Percentiles rank a stretch among this genome's conserved stretches.
Conservation (phyloP, 2,888 invertebrate species). For the Drosophila helvetica region DNA sequence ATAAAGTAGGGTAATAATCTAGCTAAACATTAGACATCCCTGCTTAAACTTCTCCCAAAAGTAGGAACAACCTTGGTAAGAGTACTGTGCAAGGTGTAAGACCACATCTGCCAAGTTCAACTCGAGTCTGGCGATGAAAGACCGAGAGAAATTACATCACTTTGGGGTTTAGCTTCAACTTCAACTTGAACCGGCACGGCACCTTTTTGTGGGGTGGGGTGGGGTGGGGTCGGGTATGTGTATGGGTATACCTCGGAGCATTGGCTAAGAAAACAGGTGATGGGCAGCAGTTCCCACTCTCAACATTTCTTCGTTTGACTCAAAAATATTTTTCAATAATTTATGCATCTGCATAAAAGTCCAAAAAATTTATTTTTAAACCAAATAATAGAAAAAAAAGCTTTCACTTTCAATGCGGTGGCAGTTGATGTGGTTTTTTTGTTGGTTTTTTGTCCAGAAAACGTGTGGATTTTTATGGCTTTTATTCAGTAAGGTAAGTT, state of each 20-base stretch:
- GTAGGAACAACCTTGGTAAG: slow-evolving; percentile 10
- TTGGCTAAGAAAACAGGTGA: slow-evolving; percentile 25
- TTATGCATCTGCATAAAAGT: slow-evolving; percentile 50
- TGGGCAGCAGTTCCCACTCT: slow-evolving; percentile 32
- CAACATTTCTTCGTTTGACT: slow-evolving; percentile 13
- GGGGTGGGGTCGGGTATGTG: too few relatives aligned
- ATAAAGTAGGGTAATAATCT: too few relatives aligned
- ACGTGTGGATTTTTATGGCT: slow-evolving; percentile 46
- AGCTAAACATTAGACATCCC: not conserved
- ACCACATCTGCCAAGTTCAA: slow-evolving; percentile 63
- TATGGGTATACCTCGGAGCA: slow-evolving; percentile 9
- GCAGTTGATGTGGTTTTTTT: slow-evolving; percentile 32
- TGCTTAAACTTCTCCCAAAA: not conserved
- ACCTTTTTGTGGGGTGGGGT: slow-evolving; percentile 19
- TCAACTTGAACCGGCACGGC: slow-evolving; percentile 66
- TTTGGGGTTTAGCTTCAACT: slow-evolving; percentile 40
- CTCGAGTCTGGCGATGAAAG: slow-evolving; percentile 44
- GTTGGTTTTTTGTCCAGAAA: slow-evolving; percentile 31
- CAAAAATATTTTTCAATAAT: slow-evolving; percentile 50
- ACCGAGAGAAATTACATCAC: slow-evolving; percentile 65
- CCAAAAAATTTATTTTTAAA: slow-evolving; percentile 39
- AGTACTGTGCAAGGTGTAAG: slow-evolving; percentile 13
- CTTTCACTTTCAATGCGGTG: slow-evolving; percentile 71
- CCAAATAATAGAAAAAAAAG: slow-evolving; percentile 50
- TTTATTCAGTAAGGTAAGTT: slow-evolving; percentile 49